Base-by-base conservation (phyloP, 2,113 vertebrate genomes). In the Corvus hawaiiensis region DNA sequence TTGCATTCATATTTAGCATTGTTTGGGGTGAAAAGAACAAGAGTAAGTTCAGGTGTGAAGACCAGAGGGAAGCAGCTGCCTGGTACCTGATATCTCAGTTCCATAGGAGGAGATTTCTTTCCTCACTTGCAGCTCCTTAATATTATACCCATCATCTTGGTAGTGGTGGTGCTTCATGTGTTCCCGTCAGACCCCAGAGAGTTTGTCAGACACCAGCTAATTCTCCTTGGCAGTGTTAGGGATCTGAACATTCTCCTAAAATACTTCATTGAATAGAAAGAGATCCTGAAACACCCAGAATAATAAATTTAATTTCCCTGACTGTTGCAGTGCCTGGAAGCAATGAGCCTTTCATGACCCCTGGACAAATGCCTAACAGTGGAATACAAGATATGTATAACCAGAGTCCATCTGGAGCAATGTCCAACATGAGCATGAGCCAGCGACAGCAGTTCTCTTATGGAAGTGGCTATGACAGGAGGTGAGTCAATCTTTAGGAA, bases 371-470 rank as follows among this genome's bases (percentile, higher is more conserved):
- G 98, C 98, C 99, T 79, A 97, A 98, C 77, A 98, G 99, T 93
- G 98, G 98, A 58, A 98, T 99, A 98, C 99, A 99, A 96, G 99
- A 99, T 46, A 98, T 99, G 98, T 99, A 99, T 94, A 98, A 97
- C 91, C 99, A 99, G 89, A 98, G 98, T 39, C 98, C 99, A 19
- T 98, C 99, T 5, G 98, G 98, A 64, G 97, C 98, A 14, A 97
- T 98, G 97, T 97, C 98, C 77, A 98, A 98, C 23, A 97, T 99
- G 97, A 98, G 98, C 95, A 98, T 99, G 98, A 98, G 98, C 94
- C 99, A 99, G 89, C 98, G 99, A 55, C 98, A 99, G 33, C 99
- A 99, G 97, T 99, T 99, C 85, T 98, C 99, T 11, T 99, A 99
- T 5, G 98, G 98, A 73, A 98, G 98, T 84, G 97, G 98, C 84